Evolutionary conservation across 2,797 vertebrate genomes (phyloP), one percentile per base, ranked within the genome.

Genomic region (Podargus strigoides): DNA sequence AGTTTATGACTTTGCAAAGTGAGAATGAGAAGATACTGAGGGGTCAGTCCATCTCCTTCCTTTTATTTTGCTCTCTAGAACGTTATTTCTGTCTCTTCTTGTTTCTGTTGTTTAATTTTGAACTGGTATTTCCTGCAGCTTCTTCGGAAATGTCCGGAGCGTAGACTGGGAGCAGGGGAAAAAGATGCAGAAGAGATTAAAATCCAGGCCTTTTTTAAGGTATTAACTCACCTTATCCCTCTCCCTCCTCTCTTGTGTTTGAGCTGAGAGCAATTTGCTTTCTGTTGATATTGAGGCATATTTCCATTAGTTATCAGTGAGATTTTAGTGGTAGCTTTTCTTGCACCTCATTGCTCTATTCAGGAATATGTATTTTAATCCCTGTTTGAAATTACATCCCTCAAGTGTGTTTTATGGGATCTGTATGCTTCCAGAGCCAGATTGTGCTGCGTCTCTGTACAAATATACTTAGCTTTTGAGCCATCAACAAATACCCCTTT

Each of bases 161-260:
- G 92, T 86, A 98, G 99, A 49, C 97, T 99, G 7, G 99, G 99
- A 81, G 98, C 98, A 3, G 98, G 99, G 39, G 97, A 97, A 46
- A 98, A 96, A 68, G 99, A 99, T 5, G 99, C 99, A 1, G 97
- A 97, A 19, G 98, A 99, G 93, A 98, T 99, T 95, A 99, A 99
- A 96, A 96, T 81, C 28, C 98, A 99, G 90, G 93, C 96, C 14
- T 99, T 99, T 97, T 99, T 99, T 94, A 98, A 98, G 98, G 99
- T 99, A 94, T 88, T 85, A 94, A 36, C n/a, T 87, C 22, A 1
- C 9, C 59, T 79, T 80, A 36, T 83, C 30, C 32, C 23, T 80
- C 7, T 34, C 9, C 22, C 3, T 77, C 37, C 37, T 14, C 36
- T 70, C 27, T 56, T 50, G n/a, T 70, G 17, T 63, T 81, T 73